Conservation (phyloP, 2,888 invertebrate species). For the Pseudanteris insignis region DNA sequence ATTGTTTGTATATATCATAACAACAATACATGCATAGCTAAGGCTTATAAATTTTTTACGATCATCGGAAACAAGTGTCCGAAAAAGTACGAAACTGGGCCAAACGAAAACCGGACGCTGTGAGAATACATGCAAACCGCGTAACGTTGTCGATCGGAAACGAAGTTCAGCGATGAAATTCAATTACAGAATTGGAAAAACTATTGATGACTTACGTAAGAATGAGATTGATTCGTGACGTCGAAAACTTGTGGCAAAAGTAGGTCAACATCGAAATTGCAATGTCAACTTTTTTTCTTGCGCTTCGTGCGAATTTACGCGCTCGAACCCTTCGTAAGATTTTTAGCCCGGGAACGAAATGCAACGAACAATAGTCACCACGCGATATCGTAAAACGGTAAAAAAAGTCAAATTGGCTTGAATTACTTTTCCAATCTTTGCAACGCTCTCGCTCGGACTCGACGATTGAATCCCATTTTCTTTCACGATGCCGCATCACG, state of each 20-base stretch:
- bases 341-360: neutral
- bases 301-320: slow-evolving; percentile 14
- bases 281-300: slow-evolving; percentile 37
- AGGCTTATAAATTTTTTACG: slow-evolving; percentile 1
- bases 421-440: slow-evolving; percentile 29
- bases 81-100: slow-evolving; percentile 4
- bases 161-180: slow-evolving; percentile 22
- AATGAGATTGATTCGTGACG: slow-evolving; percentile 14
- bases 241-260: slow-evolving; percentile 21
- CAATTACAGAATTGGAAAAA: slow-evolving; percentile 32
- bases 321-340: slow-evolving; percentile 1
- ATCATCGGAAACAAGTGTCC: no score
- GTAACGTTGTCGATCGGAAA: no score
- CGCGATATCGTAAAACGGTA: slow-evolving; percentile 12
- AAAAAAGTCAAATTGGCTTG: slow-evolving; percentile 16
- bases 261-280: slow-evolving; percentile 42
- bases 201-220: no score
- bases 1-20: no score
- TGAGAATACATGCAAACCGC: slow-evolving; percentile 5
- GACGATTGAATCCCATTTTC: slow-evolving; percentile 27
- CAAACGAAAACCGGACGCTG: slow-evolving; percentile 4
- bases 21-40: no score
- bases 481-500: neutral
- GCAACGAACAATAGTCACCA: slow-evolving; percentile 26
- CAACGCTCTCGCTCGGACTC: slow-evolving; percentile 3